Conservation (phyloP, 2,888 invertebrate genomes). For the Diogma glabrata region DNA sequence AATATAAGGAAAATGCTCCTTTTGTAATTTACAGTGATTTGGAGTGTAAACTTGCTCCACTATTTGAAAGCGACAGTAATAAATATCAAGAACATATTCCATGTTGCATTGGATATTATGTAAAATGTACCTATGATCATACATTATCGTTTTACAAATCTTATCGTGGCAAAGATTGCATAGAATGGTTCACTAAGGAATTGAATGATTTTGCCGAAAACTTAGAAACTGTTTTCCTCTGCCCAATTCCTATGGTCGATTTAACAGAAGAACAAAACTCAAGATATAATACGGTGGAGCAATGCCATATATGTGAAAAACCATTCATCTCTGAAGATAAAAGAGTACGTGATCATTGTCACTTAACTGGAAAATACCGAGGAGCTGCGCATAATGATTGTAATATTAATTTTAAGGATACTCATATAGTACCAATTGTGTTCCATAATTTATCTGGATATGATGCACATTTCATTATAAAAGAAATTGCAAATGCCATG, state of each 20-base stretch:
- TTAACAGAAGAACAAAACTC: background rate
- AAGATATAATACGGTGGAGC: constrained; percentile 5
- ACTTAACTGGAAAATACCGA: too few species aligned
- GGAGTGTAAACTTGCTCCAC: too few species aligned
- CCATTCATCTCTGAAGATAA: background rate
- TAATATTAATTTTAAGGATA: too few species aligned
- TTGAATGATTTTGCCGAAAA: background rate
- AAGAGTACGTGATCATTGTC: constrained; percentile 17
- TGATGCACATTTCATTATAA: too few species aligned
- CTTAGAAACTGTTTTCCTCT: background rate
- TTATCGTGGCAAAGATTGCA: constrained; percentile 11
- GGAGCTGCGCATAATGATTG: too few species aligned
- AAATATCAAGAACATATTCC: constrained; percentile 17
- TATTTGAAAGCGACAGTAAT: constrained; percentile 4
- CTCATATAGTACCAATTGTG: too few species aligned
- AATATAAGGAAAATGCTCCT: too few species aligned
- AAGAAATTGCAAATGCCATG: too few species aligned
- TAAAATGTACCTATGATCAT: too few species aligned
- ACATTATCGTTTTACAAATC: constrained; percentile 14
- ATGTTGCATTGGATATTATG: constrained; percentile 19
- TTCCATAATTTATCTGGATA: too few species aligned
- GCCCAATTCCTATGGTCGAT: background rate
- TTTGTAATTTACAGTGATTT: too few species aligned
- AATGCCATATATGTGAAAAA: constrained; percentile 17
- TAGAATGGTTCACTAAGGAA: constrained; percentile 9